These are phyloP conservation scores for Huso huso DNA, from an alignment of 2,797 vertebrate genomes.

Conservation along the genomic window DNA sequence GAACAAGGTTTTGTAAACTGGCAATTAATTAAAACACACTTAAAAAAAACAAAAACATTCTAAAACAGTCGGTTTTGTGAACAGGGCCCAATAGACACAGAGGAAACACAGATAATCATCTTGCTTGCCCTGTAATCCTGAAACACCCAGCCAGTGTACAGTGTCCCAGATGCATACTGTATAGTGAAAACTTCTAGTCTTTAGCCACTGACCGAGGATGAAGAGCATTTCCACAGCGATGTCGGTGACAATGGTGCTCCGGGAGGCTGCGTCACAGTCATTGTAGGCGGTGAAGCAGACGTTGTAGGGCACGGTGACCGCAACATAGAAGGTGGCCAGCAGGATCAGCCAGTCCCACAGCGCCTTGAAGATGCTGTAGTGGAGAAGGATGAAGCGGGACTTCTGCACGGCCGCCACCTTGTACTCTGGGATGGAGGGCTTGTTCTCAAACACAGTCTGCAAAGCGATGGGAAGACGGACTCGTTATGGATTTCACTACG, in stretches of 20 bases:
- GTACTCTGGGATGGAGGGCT: conserved; percentile 82
- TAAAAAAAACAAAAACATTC: no score
- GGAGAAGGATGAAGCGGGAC: conserved; percentile 87
- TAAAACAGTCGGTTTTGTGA: conserved; percentile 4
- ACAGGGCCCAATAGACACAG: conserved; percentile 11
- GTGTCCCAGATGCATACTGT: no score
- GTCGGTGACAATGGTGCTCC: conserved; percentile 81
- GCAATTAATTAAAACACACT: no score
- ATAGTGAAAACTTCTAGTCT: conserved; percentile 27
- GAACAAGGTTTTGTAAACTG: no score
- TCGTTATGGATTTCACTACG: neutral
- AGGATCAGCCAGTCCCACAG: conserved; percentile 93
- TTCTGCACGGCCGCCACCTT: conserved; percentile 89
- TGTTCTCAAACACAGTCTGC: conserved; percentile 80
- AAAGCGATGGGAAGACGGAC: neutral
- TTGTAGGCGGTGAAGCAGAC: conserved; percentile 80
- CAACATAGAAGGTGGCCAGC: conserved; percentile 90
- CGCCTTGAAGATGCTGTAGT: conserved; percentile 91
- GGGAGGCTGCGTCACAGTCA: conserved; percentile 60
- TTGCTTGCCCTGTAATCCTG: conserved; percentile 17
- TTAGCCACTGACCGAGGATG: conserved; percentile 71
- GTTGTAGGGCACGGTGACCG: conserved; percentile 85
- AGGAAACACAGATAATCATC: conserved; percentile 16
- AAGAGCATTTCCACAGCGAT: conserved; percentile 93
- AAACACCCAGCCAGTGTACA: no score